Base-by-base conservation (phyloP, 2,888 invertebrate species). In the Magallana nippona region DNA sequence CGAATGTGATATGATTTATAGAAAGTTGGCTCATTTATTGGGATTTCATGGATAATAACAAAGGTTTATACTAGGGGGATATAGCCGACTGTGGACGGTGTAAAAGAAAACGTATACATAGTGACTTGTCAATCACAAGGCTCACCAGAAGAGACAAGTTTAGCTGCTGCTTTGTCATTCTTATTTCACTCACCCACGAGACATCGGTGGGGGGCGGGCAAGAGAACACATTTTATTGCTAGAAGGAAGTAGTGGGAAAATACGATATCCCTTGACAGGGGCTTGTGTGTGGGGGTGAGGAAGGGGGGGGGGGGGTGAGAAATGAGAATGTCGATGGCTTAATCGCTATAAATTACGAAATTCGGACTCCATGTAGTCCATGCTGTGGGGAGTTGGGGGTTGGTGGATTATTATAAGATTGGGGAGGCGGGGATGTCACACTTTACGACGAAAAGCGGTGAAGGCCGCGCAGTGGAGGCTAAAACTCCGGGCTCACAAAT, bases 11-110 rank as follows among this genome's bases (percentile, higher is more conserved):
- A 22, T 63, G 63, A 63, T 63, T 63, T 63, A 63, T 63, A 63
- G 63, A 63, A 63, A 32, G 27, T 22, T 13, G 27, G 63, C 32
- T 22, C 22, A 27, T 27, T 63, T 63, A 63, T 63, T 63, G 63
- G 63, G 15, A 32, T 63, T 63, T 63, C 63, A 63, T 63, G 63
- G 63, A 27, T 63, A 27, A 63, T 63, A 63, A 63, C 63, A 63
- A 15, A 11, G 63, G 63, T 63, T 63, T 63, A 63, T 63, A 63
- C 63, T 22, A 32, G 15, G 63, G 19, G 27, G 22, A 63, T 62
- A 62, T 22, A 22, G 10, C 8, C 22, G 11, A 63, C 15, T 27
- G 63, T 63, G 63, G 63, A 63, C 27, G 22, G 11, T 27, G 22
- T 63, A 27, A 15, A 15, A 11, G 22, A 22, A 22, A 22, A 19